Base-by-base conservation (phyloP, 2,888 invertebrate genomes). In the Diachrysia chrysitis region DNA sequence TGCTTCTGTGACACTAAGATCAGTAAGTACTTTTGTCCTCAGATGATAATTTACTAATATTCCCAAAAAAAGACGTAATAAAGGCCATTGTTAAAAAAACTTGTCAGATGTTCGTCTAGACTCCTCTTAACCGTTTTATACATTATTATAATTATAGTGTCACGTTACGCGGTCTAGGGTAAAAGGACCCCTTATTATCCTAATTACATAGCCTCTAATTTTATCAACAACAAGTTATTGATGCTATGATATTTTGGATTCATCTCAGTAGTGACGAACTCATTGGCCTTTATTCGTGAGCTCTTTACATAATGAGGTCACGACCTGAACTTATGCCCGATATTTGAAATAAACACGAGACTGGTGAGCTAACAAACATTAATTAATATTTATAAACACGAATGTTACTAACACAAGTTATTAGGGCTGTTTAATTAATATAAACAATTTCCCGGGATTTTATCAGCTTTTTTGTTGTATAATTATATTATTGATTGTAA, bases 261-360 rank as follows among this genome's bases (percentile, higher is more conserved):
- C 21, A 19, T 51, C 48, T 14, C 12, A 21, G 19, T 51, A 14
- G 48, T 51, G 12, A 21, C 21, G 48, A 21, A 51, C 48, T 51
- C 19, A 25, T 25, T 25, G 48, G 48, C 48, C 48, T 51, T 51
- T 51, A 51, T 51, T 51, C 21, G 21, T 51, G 48, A 51, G 21
- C 48, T 51, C 48, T 51, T 51, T 51, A 21, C 19, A 51, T 51
- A 51, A 51, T 51, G 21, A 51, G 48, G 48, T 51, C 48, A 12
- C 48, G 48, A 51, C 48, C 48, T 19, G 19, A 51, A 51, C 48
- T 51, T 19, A 12, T 21, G 48, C 48, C 48, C 21, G 48, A 51
- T 51, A 51, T 21, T 9, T 17, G 48, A 51, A 51, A 12, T 51
- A 51, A 51, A 9, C 48, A 51, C 19, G 21, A 21, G 48, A 51